Base-by-base conservation (phyloP, 2,888 invertebrate genomes). In the Pseudolycoriella hygida region DNA sequence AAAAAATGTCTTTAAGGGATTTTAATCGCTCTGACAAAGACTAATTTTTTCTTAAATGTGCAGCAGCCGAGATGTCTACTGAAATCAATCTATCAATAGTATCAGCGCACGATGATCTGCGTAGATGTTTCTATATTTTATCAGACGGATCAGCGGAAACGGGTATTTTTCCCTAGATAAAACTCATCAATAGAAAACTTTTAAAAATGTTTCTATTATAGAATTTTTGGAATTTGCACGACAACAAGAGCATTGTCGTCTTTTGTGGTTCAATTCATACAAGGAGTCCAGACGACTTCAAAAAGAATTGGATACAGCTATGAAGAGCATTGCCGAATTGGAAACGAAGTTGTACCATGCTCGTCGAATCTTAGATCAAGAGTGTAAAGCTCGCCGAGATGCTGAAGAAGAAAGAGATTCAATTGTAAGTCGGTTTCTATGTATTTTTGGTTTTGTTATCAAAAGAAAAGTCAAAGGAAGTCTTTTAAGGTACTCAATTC, bases 271-370 rank as follows among this genome's bases (percentile, higher is more conserved):
- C 1, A 69, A 73, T 2, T 73, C 80, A 0, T 76, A 81, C 31
- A 69, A 74, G 6, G 88, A 89, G 57, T 76, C 81, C n/a, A 68
- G 71, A 38, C 70, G 82, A 0, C 68, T 88, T 17, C 81, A 82
- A 54, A 67, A 72, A 0, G 75, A 79, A 53, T 61, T 88, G 19
- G 79, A 83, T 49, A 74, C 76, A 43, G 74, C 80, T 3, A 73
- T 81, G 32, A 70, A 75, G 17, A 81, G 84, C 41, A 76, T 81
- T 47, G 72, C 76, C 4, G 79, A 80, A 54, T 71, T 86, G 54
- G 85, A 89, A 55, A 76, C 78, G 3, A 86, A 87, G 59, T 71
- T 92, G 49, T 78, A 78, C 52, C 81, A 84, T 60, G 86, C 86
- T 0, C 71, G 89, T 46, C 79, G 79, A 53, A 68, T 89, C 37